Percentiles rank a stretch among this genome's conserved stretches.
Evolutionary conservation across 1,140 invertebrate genomes (phyloP).

Genomic region (Drosophila littoralis): DNA sequence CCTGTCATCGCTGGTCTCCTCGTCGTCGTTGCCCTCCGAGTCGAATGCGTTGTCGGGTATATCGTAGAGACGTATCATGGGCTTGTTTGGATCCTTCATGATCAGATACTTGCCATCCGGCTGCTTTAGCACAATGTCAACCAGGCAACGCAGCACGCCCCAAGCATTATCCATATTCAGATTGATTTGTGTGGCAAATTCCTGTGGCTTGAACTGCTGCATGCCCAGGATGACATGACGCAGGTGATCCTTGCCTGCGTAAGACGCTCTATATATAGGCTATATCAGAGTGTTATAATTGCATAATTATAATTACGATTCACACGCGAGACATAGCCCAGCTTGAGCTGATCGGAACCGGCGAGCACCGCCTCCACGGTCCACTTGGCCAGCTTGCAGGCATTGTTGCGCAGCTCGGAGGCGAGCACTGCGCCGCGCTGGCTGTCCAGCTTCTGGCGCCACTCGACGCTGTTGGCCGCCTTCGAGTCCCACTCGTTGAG

Average conservation of each 20-base stretch:
- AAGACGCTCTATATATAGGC: not conserved
- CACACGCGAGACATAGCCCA: constrained; percentile 98
- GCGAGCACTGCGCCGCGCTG: constrained; percentile 99
- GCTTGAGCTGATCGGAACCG: constrained; percentile 98
- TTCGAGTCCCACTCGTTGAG: constrained; percentile 99
- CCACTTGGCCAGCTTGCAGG: constrained; percentile 99
- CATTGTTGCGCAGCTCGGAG: constrained; percentile 99
- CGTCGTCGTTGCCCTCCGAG: constrained; percentile 93
- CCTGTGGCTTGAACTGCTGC: constrained; percentile 98
- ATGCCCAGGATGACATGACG: constrained; percentile 99
- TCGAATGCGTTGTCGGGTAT: constrained; percentile 99
- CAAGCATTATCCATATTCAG: constrained; percentile 99
- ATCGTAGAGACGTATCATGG: constrained; percentile 97
- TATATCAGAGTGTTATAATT: not conserved
- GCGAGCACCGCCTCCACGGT: constrained; percentile 98
- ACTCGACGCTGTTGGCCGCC: constrained; percentile 97
- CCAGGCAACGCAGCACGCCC: constrained; percentile 98
- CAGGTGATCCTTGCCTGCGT: constrained; percentile 89
- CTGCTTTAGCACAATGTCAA: constrained; percentile 99
- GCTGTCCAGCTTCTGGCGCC: constrained; percentile 98
- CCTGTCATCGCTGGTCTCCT: constrained; percentile 88
- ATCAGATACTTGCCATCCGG: constrained; percentile 98
- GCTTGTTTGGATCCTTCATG: constrained; percentile 99
- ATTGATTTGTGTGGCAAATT: constrained; percentile 99
- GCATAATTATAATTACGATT: constrained; percentile 86